Base-by-base conservation (phyloP, 1,140 invertebrate species). In the Scaptomyza pallida region DNA sequence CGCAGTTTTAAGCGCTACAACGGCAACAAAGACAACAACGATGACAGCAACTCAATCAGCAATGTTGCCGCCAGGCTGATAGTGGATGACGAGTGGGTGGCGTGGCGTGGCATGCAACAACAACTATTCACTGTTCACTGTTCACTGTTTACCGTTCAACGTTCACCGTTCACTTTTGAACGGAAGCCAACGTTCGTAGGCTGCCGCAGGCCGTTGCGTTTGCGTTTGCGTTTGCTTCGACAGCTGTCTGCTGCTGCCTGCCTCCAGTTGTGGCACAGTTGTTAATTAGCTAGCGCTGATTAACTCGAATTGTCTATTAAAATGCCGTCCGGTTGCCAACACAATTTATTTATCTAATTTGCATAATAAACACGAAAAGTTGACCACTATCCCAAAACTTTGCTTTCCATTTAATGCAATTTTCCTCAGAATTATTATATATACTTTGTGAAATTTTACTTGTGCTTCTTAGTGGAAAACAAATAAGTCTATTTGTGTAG, bases 31-130 rank as follows among this genome's bases (percentile, higher is more conserved):
- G 10, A 26, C 13, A 26, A 55, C 43, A 12, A 45, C 15, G 43
- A 35, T 71, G 61, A 51, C 68, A 71, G 61, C 68, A 71, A 57
- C 68, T 72, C 68, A 72, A 72, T 72, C 68, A 72, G 40, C 21
- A 37, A 16, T 26, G 21, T 44, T 19, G 54, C 16, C 52, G 17
- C 9, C 33, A 12, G 33, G 10, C 13, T 43, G 45, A 59, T 23
- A 23, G 51, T 61, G 19, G 41, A 45, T 59, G 43, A n/a, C n/a
- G n/a, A n/a, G n/a, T n/a, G n/a, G n/a, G n/a, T n/a, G n/a, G n/a
- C n/a, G n/a, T n/a, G n/a, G n/a, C n/a, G n/a, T n/a, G n/a, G n/a
- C n/a, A n/a, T n/a, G n/a, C n/a, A n/a, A n/a, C n/a, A n/a, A n/a
- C n/a, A n/a, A n/a, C n/a, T n/a, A n/a, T n/a, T n/a, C n/a, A n/a